Conservation (phyloP, 2,888 invertebrate species). For the Apodemia zela region DNA sequence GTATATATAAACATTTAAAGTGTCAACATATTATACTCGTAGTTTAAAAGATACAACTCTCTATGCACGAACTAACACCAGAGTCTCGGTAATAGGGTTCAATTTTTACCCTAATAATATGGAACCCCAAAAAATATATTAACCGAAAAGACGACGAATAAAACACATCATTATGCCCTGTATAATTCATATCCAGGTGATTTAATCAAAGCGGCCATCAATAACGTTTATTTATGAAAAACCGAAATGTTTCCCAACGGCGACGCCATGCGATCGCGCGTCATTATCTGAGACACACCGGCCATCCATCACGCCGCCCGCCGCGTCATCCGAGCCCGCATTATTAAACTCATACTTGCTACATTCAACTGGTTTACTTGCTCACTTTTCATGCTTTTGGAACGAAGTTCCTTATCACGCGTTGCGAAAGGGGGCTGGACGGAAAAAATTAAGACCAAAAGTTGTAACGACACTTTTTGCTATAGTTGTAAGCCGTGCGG, state of each 20-base stretch:
- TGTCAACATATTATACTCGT: no score
- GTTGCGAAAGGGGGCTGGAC: no score
- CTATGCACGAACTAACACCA: no score
- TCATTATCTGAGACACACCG: conserved; percentile 16
- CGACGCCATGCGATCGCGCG: neutral
- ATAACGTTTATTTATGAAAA: conserved; percentile 9
- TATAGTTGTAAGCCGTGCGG: no score
- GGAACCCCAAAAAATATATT: no score
- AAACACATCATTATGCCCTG: neutral
- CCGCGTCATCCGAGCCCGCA: conserved; percentile 4
- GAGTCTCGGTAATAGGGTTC: no score
- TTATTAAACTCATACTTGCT: neutral
- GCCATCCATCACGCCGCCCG: conserved; percentile 9
- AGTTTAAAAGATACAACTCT: no score
- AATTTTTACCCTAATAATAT: no score
- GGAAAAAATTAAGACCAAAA: no score
- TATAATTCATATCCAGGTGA: conserved; percentile 7
- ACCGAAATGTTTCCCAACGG: neutral
- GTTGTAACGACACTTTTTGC: no score
- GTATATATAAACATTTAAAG: no score
- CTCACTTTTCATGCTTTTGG: neutral
- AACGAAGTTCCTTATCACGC: no score
- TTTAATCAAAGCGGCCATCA: conserved; percentile 16
- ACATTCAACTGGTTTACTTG: neutral
- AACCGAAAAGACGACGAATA: neutral